Evolutionary conservation across 2,113 vertebrate genomes (phyloP), one percentile per base, ranked within the genome.

Genomic region (Engystomops pustulosus): DNA sequence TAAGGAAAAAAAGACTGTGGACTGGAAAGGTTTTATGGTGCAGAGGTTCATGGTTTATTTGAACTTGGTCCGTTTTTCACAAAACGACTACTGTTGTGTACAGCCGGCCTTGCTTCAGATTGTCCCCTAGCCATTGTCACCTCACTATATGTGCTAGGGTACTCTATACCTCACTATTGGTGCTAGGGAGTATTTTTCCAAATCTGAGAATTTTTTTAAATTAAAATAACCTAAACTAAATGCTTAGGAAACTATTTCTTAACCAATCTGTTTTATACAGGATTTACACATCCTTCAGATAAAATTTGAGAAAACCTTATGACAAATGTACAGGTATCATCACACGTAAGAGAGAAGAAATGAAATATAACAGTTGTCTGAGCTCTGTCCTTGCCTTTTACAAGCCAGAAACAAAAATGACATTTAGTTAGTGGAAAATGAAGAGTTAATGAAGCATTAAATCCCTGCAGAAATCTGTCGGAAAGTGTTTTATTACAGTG

Each of bases 381-480:
- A 25, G 41, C 69, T 3, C n/a, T 17, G 69, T 23, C 38, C 69
- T 45, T 20, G 12, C 45, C 23, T 74, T 9, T 74, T 47, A 23
- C 32, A 36, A 36, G 32, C 17, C 32, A 30, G 9, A 20, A 47
- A 47, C 70, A 47, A 9, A 30, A 49, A 74, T n/a, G 41, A 27
- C 70, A 74, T 74, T 47, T 17, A 74, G 70, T 74, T 74, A 74
- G 23, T 6, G 15, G 44, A 8, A 74, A 74, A 58, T 58, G 49
- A 58, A 38, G 51, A 41, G 75, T 41, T 38, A 78, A 78, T 78
- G 75, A 60, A 55, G 74, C 49, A 55, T 77, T 25, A 77, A 55
- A 77, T 55, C 51, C 49, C 49, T 58, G 30, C 18, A 55, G 15
- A 55, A 77, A 77, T 77, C 32, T 77, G 49, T 34, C 45, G 34